phyloP scores from a whole-genome alignment of 1,140 invertebrate species.

The Cydia pomonella region DNA sequence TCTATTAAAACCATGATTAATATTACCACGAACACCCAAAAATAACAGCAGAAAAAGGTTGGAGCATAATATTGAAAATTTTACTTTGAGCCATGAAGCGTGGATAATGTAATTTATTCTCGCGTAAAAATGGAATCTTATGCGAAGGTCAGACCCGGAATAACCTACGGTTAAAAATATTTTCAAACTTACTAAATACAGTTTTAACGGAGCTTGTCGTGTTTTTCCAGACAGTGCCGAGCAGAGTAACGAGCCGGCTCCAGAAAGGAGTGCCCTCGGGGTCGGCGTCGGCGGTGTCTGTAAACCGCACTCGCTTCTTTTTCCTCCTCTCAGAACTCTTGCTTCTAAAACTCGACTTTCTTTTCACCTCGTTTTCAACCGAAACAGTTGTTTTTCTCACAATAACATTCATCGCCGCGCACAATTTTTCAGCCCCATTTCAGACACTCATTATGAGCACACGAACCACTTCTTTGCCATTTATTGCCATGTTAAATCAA shows the following conservation, averaged over 20 bases:
- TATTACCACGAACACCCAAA: constrained; percentile 3
- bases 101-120: constrained; percentile 31
- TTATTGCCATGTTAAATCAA: constrained; percentile 9
- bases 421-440: background rate
- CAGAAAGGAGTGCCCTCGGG: constrained; percentile 50
- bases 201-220: constrained; percentile 52
- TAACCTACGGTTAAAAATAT: constrained; percentile 33
- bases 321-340: constrained; percentile 50
- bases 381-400: constrained; percentile 1
- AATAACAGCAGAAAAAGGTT: constrained; percentile 32
- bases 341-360: constrained; percentile 58
- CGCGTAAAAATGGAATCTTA: constrained; percentile 28
- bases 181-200: constrained; percentile 58
- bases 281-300: constrained; percentile 45
- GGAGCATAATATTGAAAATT: constrained; percentile 29
- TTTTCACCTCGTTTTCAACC: constrained; percentile 53
- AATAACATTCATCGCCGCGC: background rate
- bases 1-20: constrained; percentile 24
- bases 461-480: background rate
- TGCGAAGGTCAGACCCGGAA: constrained; percentile 26
- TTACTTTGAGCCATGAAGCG: constrained; percentile 28
- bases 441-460: background rate
- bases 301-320: constrained; percentile 68
- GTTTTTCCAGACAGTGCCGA: constrained; percentile 59
- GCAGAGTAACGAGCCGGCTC: constrained; percentile 58